Evolutionary conservation across 2,888 invertebrate species (phyloP).

Genomic region (Cheilosia urbana): DNA sequence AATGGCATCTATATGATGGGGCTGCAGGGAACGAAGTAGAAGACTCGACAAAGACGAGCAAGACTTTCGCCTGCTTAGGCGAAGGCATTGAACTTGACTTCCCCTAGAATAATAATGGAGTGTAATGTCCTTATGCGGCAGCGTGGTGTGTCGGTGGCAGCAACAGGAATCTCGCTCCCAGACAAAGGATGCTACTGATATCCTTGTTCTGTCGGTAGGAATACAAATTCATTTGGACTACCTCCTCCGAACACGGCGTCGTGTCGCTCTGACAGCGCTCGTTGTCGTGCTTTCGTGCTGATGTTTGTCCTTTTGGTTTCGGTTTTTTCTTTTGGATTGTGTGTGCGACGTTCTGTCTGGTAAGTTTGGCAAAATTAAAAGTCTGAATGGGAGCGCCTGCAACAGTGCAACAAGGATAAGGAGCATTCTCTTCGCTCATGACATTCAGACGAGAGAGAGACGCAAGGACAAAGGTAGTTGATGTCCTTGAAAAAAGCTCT

Average conservation of each 20-base stretch:
- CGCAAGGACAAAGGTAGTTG: conserved; percentile 54
- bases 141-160: conserved; percentile 37
- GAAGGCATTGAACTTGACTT: conserved; percentile 74
- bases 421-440: conserved; percentile 20
- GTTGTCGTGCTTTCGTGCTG: conserved; percentile 46
- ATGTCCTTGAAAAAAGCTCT: conserved; percentile 69
- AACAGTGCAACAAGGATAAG: conserved; percentile 43
- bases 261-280: conserved; percentile 18
- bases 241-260: conserved; percentile 25
- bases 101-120: conserved; percentile 69
- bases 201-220: conserved; percentile 58
- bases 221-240: conserved; percentile 62
- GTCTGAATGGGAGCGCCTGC: background rate
- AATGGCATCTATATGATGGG: conserved; percentile 56
- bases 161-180: conserved; percentile 59
- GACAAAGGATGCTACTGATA: conserved; percentile 72
- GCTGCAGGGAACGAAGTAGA: background rate
- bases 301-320: conserved; percentile 29
- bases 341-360: conserved; percentile 56
- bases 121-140: conserved; percentile 65
- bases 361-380: conserved; percentile 55
- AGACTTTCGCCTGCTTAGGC: conserved; percentile 60
- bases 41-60: conserved; percentile 20
- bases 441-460: conserved; percentile 39
- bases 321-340: background rate